Conservation (phyloP, 2,888 invertebrate genomes). For the Chymomyza procnemis region DNA sequence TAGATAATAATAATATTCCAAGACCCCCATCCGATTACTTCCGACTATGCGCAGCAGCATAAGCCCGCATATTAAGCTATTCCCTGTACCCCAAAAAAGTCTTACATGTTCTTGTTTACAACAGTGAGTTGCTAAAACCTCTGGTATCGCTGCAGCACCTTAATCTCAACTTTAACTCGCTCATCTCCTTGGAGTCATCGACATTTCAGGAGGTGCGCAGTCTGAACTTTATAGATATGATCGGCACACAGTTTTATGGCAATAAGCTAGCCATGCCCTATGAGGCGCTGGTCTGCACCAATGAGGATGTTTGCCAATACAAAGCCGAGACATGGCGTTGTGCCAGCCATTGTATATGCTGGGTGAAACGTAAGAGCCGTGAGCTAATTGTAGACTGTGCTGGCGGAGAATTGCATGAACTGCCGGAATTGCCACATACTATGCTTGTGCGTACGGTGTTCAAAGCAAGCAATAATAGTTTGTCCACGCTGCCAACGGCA, state of each 20-base stretch:
- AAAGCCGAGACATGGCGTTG: constrained; percentile 75
- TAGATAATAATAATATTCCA: no score
- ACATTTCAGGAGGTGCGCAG: constrained; percentile 81
- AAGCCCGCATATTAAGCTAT: no score
- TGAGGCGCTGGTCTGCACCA: constrained; percentile 45
- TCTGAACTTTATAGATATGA: constrained; percentile 80
- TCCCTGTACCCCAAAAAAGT: neutral
- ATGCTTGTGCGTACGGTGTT: constrained; percentile 72
- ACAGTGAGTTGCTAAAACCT: constrained; percentile 75
- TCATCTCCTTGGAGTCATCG: constrained; percentile 72
- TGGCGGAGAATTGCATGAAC: constrained; percentile 72
- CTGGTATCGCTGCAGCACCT: constrained; percentile 79
- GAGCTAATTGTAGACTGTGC: constrained; percentile 80
- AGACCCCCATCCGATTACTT: no score
- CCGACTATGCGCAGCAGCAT: no score
- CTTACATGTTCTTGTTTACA: neutral
- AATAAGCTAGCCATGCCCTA: constrained; percentile 44
- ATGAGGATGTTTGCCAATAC: constrained; percentile 80
- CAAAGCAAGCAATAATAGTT: constrained; percentile 76
- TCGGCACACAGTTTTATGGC: constrained; percentile 80
- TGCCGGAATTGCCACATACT: constrained; percentile 76
- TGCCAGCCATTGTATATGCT: constrained; percentile 80
- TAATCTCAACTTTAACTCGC: constrained; percentile 79
- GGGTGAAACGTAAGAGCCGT: constrained; percentile 75
- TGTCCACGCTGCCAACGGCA: constrained; percentile 72